Evolutionary conservation across 2,797 vertebrate species (phyloP).

Genomic region (Dendrocincla tyrannina): DNA sequence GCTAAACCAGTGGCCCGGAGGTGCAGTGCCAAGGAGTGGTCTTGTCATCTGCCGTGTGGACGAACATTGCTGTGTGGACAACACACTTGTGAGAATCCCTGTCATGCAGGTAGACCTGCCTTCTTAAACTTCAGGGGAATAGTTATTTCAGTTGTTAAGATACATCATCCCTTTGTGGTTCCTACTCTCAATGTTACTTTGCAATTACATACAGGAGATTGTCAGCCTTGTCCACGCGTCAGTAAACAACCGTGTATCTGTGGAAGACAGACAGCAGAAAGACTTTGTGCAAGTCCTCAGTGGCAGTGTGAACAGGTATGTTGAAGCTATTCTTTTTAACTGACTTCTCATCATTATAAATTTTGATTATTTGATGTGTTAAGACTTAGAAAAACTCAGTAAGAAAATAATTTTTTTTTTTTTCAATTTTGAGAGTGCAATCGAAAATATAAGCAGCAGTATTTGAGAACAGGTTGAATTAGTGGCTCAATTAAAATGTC

Average conservation of each 20-base stretch:
- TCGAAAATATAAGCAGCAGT: not conserved
- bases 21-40: constrained; percentile 93
- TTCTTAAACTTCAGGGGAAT: not conserved
- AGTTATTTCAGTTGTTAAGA: not conserved
- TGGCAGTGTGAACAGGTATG: constrained; percentile 89
- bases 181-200: not conserved
- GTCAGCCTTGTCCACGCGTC: constrained; percentile 87
- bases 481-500: not conserved
- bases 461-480: not conserved
- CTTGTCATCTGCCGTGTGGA: constrained; percentile 82
- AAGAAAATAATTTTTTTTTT: not conserved
- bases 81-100: constrained; percentile 85
- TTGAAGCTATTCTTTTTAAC: not conserved
- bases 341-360: not conserved
- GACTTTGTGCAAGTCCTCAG: constrained; percentile 86
- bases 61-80: constrained; percentile 84
- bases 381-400: not conserved
- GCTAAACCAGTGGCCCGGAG: constrained; percentile 87
- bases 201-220: constrained; percentile 75
- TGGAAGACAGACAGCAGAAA: constrained; percentile 80
- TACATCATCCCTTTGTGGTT: not conserved
- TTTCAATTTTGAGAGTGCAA: not conserved
- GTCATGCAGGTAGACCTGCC: constrained; percentile 84
- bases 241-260: constrained; percentile 90
- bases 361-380: not conserved